These are phyloP conservation scores for Catamblyrhynchus diadema DNA, from an alignment of 2,797 vertebrate genomes.

Conservation along the genomic window DNA sequence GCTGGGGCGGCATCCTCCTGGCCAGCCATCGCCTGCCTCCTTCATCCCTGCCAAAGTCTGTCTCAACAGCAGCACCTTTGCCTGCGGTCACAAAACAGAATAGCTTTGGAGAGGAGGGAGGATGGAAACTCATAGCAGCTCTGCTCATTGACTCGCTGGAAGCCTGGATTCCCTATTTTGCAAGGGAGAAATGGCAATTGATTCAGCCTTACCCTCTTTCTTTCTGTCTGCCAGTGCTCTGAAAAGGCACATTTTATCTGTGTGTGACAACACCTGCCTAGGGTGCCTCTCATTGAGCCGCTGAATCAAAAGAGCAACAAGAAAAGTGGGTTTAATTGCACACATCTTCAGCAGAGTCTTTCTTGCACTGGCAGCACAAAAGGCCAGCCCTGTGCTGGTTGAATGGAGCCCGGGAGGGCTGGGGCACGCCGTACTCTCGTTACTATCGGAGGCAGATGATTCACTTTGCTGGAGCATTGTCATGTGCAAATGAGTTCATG, in stretches of 20 bases:
- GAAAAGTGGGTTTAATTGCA: slow-evolving; percentile 80
- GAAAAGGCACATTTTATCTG: slow-evolving; percentile 73
- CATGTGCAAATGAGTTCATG: slow-evolving; percentile 78
- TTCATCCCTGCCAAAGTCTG: not conserved
- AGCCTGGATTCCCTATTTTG: slow-evolving; percentile 43
- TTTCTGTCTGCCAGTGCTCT: slow-evolving; percentile 52
- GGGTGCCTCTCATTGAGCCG: slow-evolving; percentile 66
- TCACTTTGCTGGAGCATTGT: slow-evolving; percentile 74
- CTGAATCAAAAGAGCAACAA: slow-evolving; percentile 79
- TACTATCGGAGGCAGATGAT: slow-evolving; percentile 71
- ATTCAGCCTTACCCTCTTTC: slow-evolving; percentile 55
- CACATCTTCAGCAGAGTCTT: slow-evolving; percentile 71
- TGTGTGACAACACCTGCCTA: slow-evolving; percentile 76
- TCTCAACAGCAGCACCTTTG: not conserved
- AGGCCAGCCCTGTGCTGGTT: slow-evolving; percentile 61
- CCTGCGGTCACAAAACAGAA: not conserved
- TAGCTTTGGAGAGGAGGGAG: slow-evolving; percentile 10
- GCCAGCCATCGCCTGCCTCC: not conserved
- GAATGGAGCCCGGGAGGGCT: slow-evolving; percentile 72
- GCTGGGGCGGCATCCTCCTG: not conserved
- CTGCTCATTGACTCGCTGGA: slow-evolving; percentile 9
- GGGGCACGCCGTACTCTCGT: slow-evolving; percentile 74
- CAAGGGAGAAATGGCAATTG: slow-evolving; percentile 65
- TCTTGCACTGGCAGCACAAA: slow-evolving; percentile 75
- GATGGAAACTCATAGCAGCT: slow-evolving; percentile 8